Evolutionary conservation across 2,888 invertebrate genomes (phyloP).

Genomic region (Lysandra bellargus): DNA sequence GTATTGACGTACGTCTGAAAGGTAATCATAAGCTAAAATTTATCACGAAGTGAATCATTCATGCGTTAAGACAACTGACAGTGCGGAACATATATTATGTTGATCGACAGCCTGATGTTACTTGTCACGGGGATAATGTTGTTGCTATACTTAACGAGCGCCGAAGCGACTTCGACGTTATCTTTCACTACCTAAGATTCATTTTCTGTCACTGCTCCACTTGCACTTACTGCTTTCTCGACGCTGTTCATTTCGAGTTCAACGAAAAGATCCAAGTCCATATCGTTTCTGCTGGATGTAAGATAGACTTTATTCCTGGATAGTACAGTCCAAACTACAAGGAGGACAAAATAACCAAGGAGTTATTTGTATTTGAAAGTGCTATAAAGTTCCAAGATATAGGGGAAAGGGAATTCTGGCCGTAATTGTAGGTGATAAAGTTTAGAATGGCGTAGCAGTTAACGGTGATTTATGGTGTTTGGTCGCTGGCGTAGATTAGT

Average conservation of each 20-base stretch:
- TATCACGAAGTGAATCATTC: constrained; percentile 80
- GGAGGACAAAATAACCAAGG: constrained; percentile 39
- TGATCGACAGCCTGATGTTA: constrained; percentile 79
- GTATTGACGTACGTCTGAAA: constrained; percentile 76
- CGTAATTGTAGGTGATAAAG: constrained; percentile 38
- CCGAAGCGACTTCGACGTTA: constrained; percentile 46
- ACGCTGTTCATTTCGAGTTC: constrained; percentile 57
- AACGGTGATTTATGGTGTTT: constrained; percentile 53
- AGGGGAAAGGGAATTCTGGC: constrained; percentile 1
- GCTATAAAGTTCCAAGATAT: constrained; percentile 25
- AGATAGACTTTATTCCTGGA: constrained; percentile 56
- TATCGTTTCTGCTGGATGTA: constrained; percentile 48
- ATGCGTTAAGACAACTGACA: constrained; percentile 79
- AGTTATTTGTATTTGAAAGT: constrained; percentile 30
- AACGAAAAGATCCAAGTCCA: constrained; percentile 75
- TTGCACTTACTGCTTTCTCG: constrained; percentile 53
- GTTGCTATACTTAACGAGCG: constrained; percentile 62
- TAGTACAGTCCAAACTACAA: constrained; percentile 53
- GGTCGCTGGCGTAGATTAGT: constrained; percentile 47
- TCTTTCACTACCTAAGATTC: constrained; percentile 37
- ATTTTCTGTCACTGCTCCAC: constrained; percentile 40
- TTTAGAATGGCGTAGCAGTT: constrained; percentile 33
- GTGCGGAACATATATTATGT: constrained; percentile 78
- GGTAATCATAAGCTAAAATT: constrained; percentile 81
- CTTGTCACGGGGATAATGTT: constrained; percentile 79